These are phyloP conservation scores for Ceramica pisi DNA, from an alignment of 2,888 invertebrate genomes.

Conservation along the genomic window DNA sequence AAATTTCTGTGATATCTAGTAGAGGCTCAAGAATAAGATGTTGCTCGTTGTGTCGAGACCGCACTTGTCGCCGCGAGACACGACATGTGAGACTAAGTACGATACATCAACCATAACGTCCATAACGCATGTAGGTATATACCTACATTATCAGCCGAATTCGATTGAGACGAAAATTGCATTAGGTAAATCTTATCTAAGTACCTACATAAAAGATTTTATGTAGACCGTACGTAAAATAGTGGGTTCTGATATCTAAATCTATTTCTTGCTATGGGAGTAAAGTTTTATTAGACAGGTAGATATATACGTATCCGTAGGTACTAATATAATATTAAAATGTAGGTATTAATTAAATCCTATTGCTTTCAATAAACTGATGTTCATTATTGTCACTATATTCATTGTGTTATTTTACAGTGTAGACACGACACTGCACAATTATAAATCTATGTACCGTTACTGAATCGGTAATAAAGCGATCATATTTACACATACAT, in stretches of 20 bases:
- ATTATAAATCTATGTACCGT: conserved; percentile 51
- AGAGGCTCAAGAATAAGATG: conserved; percentile 1
- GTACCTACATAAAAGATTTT: conserved; percentile 1
- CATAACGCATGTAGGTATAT: too few relatives aligned
- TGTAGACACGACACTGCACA: conserved; percentile 44
- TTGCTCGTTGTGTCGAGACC: conserved; percentile 7
- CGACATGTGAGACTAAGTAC: conserved; percentile 63
- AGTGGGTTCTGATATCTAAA: not conserved
- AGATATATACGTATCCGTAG: conserved; percentile 35
- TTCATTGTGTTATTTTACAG: conserved; percentile 73
- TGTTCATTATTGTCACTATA: conserved; percentile 87
- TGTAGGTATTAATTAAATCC: conserved; percentile 58
- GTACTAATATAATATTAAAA: conserved; percentile 45
- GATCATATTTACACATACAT: conserved; percentile 84
- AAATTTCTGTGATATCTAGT: not conserved
- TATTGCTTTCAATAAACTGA: conserved; percentile 80
- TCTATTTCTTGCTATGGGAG: conserved; percentile 32
- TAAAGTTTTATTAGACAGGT: conserved; percentile 27
- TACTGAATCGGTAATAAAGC: conserved; percentile 69
- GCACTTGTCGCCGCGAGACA: not conserved
- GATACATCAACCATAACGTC: conserved; percentile 35
- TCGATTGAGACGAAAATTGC: conserved; percentile 5
- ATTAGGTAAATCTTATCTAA: not conserved
- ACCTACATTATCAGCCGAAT: conserved; percentile 29
- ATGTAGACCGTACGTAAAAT: not conserved